Evolutionary conservation across 2,797 vertebrate species (phyloP).

Genomic region (Semaprochilodus insignis): DNA sequence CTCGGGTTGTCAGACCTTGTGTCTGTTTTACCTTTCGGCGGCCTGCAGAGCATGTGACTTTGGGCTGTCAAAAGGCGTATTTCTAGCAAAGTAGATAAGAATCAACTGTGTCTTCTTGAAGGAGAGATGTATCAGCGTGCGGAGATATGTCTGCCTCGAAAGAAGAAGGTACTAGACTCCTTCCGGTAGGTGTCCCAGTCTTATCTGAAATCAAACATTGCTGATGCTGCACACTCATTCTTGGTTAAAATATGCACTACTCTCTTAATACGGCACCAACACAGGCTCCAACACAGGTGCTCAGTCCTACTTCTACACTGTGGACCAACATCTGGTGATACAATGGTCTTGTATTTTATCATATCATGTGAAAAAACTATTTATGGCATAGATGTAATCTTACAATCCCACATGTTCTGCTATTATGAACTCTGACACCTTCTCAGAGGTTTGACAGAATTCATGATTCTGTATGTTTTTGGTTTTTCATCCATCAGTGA

Average conservation of each 20-base stretch:
- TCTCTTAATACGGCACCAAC: not conserved
- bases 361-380: not conserved
- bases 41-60: not conserved
- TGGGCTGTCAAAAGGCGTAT: not conserved
- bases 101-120: not conserved
- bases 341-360: not conserved
- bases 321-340: not conserved
- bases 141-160: conserved; percentile 58
- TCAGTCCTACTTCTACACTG: not conserved
- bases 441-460: too few relatives aligned
- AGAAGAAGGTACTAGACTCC: conserved; percentile 58
- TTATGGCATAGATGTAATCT: too few relatives aligned
- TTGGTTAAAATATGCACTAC: not conserved
- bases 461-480: too few relatives aligned
- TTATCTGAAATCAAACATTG: not conserved
- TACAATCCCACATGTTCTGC: too few relatives aligned
- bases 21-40: not conserved
- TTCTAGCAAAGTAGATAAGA: not conserved
- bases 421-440: too few relatives aligned
- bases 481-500: too few relatives aligned
- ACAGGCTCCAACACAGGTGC: not conserved
- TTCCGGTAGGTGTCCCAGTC: conserved; percentile 52
- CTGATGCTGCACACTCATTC: not conserved
- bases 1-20: not conserved
- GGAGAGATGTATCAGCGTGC: conserved; percentile 46